Base-by-base conservation (phyloP, 2,888 invertebrate species). In the Apamea crenata region DNA sequence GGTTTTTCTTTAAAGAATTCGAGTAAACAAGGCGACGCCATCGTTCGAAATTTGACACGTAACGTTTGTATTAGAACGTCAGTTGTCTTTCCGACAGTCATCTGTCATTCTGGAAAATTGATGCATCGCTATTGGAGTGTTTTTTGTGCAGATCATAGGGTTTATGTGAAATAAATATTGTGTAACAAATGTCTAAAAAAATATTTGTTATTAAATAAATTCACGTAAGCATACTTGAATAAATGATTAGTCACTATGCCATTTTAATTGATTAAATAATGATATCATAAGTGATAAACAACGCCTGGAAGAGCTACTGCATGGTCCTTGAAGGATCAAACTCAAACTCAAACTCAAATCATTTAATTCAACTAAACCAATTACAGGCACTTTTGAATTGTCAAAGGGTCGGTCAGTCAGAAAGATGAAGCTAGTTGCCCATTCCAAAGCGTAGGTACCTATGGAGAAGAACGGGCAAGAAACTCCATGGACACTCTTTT, bases 1-100 rank as follows among this genome's bases (percentile, higher is more conserved):
- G 65, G 73, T 74, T 81, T 78, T 88, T 79, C 76, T 87, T 65
- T 67, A 56, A 81, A 82, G 50, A 70, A 80, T 59, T 56, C 44
- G n/a, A 67, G 68, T 74, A 79, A 78, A 76, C 53, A 68, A 77
- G 25, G 32, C 25, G 65, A 59, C 25, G 50, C 10, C 70, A 61
- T 74, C 56, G 25, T 74, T 63, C 14, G 50, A 61, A 74, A 77
- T 81, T 72, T 76, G 36, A 80, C 61, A 65, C 53, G 68, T 78
- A 71, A 73, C 44, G 32, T 69, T 78, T 78, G 50, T 82, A 75
- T 85, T 80, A 71, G 50, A 76, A 69, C 32, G 68, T 80, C 78
- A 77, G 47, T 88, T 71, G 63, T 69, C 44, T 77, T 83, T 77
- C 32, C 29, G 32, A 74, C 59, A 73, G 67, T 61, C 74, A 78